Conservation (phyloP, 1,140 invertebrate genomes). For the Drosophila kikkawai region DNA sequence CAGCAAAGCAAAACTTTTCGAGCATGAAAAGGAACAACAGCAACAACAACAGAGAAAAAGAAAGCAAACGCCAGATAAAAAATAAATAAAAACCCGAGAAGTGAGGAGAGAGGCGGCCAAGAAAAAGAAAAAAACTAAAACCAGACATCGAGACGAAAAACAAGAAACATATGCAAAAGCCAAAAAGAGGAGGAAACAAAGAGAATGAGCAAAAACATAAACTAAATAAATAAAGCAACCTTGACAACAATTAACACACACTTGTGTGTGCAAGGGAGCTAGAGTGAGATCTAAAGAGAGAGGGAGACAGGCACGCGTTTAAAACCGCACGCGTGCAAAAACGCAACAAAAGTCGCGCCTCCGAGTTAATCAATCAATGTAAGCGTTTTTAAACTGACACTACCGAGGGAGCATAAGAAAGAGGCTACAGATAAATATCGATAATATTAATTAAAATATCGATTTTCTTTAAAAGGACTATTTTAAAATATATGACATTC, state of each 20-base stretch:
- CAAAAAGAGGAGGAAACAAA: constrained; percentile 37
- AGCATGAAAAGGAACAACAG: constrained; percentile 52
- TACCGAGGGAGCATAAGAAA: neutral
- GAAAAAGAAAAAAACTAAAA: constrained; percentile 28
- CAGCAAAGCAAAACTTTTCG: constrained; percentile 71
- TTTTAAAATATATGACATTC: neutral
- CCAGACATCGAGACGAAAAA: constrained; percentile 49
- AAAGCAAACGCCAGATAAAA: constrained; percentile 51
- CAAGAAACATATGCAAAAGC: constrained; percentile 60
- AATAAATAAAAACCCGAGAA: constrained; percentile 25
- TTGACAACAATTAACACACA: constrained; percentile 78
- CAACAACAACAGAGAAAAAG: constrained; percentile 41
- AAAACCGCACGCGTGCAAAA: constrained; percentile 65
- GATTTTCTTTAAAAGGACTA: neutral
- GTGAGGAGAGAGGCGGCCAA: constrained; percentile 1
- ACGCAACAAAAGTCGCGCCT: constrained; percentile 74
- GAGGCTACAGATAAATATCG: neutral
- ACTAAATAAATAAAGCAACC: constrained; percentile 76
- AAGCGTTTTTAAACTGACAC: constrained; percentile 66
- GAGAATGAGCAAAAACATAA: constrained; percentile 55
- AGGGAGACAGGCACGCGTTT: constrained; percentile 40
- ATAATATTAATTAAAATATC: neutral
- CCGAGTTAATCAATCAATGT: constrained; percentile 79
- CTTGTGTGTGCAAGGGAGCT: neutral
- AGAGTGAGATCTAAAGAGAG: neutral